A percentile compares a stretch with the other conserved stretches of the same genome.
Conservation (phyloP, 2,797 vertebrate genomes). For the Octomys mimax region DNA sequence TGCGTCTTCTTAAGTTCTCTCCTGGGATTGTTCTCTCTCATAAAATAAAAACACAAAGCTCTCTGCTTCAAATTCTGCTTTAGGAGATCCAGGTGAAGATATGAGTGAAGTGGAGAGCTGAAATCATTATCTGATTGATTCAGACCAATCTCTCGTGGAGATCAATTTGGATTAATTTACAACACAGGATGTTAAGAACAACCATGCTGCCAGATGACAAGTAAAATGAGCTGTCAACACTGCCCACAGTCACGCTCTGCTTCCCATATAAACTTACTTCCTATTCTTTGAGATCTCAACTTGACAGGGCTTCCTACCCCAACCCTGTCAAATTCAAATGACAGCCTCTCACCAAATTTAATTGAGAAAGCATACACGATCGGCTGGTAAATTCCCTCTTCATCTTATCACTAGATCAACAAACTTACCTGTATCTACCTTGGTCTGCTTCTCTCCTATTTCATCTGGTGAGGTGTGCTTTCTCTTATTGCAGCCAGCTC, state of each 20-base stretch:
- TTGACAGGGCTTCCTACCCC: background rate
- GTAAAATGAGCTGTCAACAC: background rate
- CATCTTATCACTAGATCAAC: constrained; percentile 6
- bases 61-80: background rate
- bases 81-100: constrained; percentile 3
- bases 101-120: background rate
- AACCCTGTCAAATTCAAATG: background rate
- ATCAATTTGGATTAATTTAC: constrained; percentile 49
- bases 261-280: background rate
- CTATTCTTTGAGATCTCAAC: background rate
- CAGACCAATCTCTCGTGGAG: background rate
- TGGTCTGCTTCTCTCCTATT: background rate
- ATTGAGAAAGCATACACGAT: constrained; percentile 44
- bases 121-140: constrained; percentile 2
- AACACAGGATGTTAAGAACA: background rate
- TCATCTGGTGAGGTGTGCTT: background rate
- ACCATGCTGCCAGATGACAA: background rate
- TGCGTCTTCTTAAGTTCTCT: background rate
- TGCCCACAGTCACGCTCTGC: background rate
- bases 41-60: background rate
- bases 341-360: constrained; percentile 26
- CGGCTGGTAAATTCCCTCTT: background rate
- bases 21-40: background rate
- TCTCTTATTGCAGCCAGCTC: background rate
- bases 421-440: background rate